Base-by-base conservation (phyloP, 2,888 invertebrate genomes). In the Ephialtes manifestator region DNA sequence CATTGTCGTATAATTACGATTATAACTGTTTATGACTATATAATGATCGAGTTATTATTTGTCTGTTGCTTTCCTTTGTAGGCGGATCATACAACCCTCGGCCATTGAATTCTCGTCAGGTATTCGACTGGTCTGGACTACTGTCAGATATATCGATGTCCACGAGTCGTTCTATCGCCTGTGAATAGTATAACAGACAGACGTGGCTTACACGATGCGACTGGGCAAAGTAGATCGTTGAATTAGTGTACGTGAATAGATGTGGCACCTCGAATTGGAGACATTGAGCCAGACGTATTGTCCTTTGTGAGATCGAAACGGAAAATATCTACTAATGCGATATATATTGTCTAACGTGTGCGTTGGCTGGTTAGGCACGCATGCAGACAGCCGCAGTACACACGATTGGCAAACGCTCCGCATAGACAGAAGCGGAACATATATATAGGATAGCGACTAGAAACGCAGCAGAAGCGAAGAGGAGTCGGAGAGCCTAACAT, bases 401-500 rank as follows among this genome's bases (percentile, higher is more conserved):
- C 75, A 77, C 72, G 82, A 86, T 84, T 85, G 83, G 58, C 81
- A 83, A 81, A 84, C 68, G 67, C 65, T 43, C 13, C 11, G 51
- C 53, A 65, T 31, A 76, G 46, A 8, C 58, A 67, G 68, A 74
- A 48, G 39, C n/a, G 24, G n/a, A 39, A 18, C 18, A 31, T 75
- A 46, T 51, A 28, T 55, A 58, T 48, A 48, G 13, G 51, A 18
- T 20, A 60, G 51, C 75, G 81, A 74, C 74, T 74, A 70, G 83
- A 75, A 75, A 65, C 55, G 43, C 48, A 58, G 65, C 28, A 60
- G 63, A 80, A 53, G 72, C 43, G 53, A 20, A 20, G 77, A 74
- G 60, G 77, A 67, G 39, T 46, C 71, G 65, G 53, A 63, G 51
- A 63, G 48, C 74, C 82, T 70, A 83, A 88, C 88, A 87, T 89